Conservation (phyloP, 2,888 invertebrate genomes). For the Belgica antarctica region DNA sequence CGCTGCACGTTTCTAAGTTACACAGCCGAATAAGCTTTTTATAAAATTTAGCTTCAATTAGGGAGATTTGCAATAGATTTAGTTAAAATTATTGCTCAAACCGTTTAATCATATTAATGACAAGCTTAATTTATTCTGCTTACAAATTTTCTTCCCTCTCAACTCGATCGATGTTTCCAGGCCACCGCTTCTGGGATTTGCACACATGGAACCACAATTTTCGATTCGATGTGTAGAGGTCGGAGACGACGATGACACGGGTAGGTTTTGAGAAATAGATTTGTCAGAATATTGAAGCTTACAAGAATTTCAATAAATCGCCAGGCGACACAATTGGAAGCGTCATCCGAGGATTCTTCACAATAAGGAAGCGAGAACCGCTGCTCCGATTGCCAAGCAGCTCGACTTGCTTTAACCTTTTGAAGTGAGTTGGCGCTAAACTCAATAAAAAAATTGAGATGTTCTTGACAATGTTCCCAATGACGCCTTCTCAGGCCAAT, state of each 20-base stretch:
- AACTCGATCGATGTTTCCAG: too few species aligned
- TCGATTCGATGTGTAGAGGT: slow-evolving; percentile 99
- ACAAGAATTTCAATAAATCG: slow-evolving; percentile 17
- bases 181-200: slow-evolving; percentile 92
- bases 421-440: slow-evolving; percentile 62
- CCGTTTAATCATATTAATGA: too few species aligned
- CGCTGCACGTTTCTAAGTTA: background rate
- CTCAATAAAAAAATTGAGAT: background rate
- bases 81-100: too few species aligned
- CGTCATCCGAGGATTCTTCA: slow-evolving; percentile 96
- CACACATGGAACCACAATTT: slow-evolving; percentile 94
- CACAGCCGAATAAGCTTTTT: too few species aligned
- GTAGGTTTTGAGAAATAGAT: too few species aligned
- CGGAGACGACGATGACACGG: slow-evolving; percentile 93
- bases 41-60: too few species aligned
- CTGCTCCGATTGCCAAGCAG: slow-evolving; percentile 97
- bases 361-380: slow-evolving; percentile 91
- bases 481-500: too few species aligned
- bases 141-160: too few species aligned
- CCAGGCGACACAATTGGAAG: slow-evolving; percentile 66
- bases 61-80: too few species aligned
- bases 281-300: slow-evolving; percentile 58
- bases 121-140: too few species aligned
- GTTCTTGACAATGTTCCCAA: background rate
- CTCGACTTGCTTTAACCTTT: slow-evolving; percentile 97